Evolutionary conservation across 30 jellyfish, hydroid and myxozoan genomes (phyloP), one percentile per base, ranked within the genome.

Genomic region (Clytia hemisphaerica): DNA sequence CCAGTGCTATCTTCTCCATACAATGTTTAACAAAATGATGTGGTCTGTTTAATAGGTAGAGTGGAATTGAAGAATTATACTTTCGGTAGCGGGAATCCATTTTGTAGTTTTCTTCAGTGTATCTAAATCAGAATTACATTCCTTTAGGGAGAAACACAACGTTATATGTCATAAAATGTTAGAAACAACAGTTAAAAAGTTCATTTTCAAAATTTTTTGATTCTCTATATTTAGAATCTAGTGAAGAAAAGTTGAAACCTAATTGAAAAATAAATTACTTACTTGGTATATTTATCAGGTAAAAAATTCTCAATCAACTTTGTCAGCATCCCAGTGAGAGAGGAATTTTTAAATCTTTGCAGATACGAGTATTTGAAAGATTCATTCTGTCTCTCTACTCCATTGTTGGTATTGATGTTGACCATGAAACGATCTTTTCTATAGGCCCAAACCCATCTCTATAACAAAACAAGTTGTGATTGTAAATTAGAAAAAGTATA

Each of bases 401-500:
- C 92, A 57, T 77, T 77, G 61, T 77, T 77, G 22, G 92, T 77
- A 34, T 51, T 64, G 68, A 76, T 30, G 51, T 58, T 65, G 15
- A 53, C 34, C 21, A 58, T 72, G 14, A 77, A 60, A 26, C 70
- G 36, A 26, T 77, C 69, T 37, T 50, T 76, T 16, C 92, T 37
- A 57, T 64, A 77, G 21, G 92, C 83, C 65, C 65, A 44, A n/a
- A 65, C 80, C 92, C 92, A 77, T 77, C 92, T 77, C 92, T 77
- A 51, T n/a, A n/a, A n/a, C n/a, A n/a, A n/a, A 16, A 71, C 53
- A 9, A 67, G 6, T 58, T 21, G 22, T 10, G 58, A 7, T 21
- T 6, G 10, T 9, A 51, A 22, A 7, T 14, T 22, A 22, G 14
- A 15, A 51, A 40, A 40, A 40, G 10, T 40, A 10, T 10, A n/a